Evolutionary conservation across 2,797 vertebrate species (phyloP), one percentile per base, ranked within the genome.

Genomic region (Heterohyrax brucei): DNA sequence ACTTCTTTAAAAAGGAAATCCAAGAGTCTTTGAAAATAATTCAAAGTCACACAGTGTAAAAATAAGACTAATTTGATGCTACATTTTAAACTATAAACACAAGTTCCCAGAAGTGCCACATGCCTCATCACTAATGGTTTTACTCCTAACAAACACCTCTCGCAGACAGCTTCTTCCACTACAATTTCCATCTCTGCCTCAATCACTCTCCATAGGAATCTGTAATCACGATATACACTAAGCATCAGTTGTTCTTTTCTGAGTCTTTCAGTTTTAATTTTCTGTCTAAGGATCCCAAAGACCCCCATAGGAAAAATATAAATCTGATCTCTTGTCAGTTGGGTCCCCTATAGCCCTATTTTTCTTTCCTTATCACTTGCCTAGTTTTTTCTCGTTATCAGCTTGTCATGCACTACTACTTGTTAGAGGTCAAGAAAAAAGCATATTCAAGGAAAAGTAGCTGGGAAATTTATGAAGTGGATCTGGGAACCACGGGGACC

Each of bases 1-100:
- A 81, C 78, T 96, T 92, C 68, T 66, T 5, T 13, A 53, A 87
- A 75, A 64, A 79, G 16, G 21, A 86, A 87, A 44, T 46, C 24
- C 30, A 83, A 66, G 21, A 48, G 14, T 16, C 33, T 46, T 48
- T 19, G 50, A 61, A 87, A 86, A 28, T 21, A 75, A 87, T 62
- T 22, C 10, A n/a, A 18, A 79, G 90, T 86, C 75, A 33, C 73
- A 59, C 30, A 64, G 48, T n/a, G 5, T 81, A 70, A 91, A 94
- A 91, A 76, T 2, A 39, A 53, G 39, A 75, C 53, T 28, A 66
- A 85, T 61, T 75, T 68, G 61, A 24, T 68, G 33, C 24, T 77
- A 91, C 2, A 82, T 70, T 53, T 78, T 66, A 95, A 92, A 59
- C 10, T 56, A n/a, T 48, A 77, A 91, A 66, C 48, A 78, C 1